phyloP scores from a whole-genome alignment of 2,797 vertebrate species.

The Pseudotriccus pelzelni region DNA sequence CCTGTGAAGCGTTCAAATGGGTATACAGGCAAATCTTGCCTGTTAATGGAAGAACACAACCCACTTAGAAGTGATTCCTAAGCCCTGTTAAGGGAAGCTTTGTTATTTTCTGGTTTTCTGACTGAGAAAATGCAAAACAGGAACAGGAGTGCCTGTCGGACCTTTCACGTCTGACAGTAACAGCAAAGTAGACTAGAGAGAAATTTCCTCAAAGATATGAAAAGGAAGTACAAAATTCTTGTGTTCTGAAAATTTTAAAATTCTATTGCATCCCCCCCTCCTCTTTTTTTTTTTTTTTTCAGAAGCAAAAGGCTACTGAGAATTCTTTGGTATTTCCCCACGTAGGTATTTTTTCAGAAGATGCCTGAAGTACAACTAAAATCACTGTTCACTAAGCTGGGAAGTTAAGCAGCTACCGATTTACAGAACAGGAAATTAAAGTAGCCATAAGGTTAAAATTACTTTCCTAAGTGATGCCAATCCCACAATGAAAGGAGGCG shows the following conservation, averaged over 20 bases:
- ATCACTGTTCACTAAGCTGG: neutral
- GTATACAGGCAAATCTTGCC: neutral
- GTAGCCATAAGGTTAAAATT: constrained; percentile 42
- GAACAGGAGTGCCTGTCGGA: neutral
- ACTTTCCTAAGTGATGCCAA: constrained; percentile 26
- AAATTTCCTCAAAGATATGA: neutral
- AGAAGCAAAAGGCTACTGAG: neutral
- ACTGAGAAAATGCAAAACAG: neutral
- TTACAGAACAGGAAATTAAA: constrained; percentile 56
- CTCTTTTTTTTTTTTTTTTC: fast-evolving
- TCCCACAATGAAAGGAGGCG: constrained; percentile 30
- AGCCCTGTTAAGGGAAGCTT: neutral
- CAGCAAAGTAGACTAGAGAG: neutral
- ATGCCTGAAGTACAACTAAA: neutral
- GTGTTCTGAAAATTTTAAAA: neutral
- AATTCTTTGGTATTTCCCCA: neutral
- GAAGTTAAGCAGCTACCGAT: constrained; percentile 41
- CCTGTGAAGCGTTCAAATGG: neutral
- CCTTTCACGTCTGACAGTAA: neutral
- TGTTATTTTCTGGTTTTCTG: neutral
- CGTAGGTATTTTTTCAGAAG: neutral
- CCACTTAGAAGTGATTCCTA: neutral
- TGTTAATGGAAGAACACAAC: neutral
- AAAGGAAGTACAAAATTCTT: neutral
- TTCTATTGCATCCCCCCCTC: fast-evolving